Conservation (phyloP, 2,888 invertebrate species). For the Resseliella maxima region DNA sequence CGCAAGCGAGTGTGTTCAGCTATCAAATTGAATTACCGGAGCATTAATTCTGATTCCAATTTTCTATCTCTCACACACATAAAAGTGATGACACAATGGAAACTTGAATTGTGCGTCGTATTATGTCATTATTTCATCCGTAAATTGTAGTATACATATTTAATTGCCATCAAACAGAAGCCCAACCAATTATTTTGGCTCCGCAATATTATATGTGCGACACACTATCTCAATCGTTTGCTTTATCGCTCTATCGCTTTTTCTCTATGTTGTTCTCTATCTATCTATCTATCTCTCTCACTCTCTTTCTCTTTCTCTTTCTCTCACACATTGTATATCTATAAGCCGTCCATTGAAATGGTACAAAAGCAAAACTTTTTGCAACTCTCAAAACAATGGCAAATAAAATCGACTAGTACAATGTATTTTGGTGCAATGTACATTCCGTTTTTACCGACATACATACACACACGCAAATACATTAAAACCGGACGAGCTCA, state of each 20-base stretch:
- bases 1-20: background rate
- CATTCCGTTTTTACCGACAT: too few relatives aligned
- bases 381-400: constrained; percentile 13
- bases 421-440: background rate
- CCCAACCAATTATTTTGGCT: constrained; percentile 5
- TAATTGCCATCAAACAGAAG: constrained; percentile 13
- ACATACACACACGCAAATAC: background rate
- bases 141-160: constrained; percentile 44
- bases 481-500: background rate
- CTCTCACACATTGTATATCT: too few relatives aligned
- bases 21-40: background rate
- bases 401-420: background rate
- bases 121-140: constrained; percentile 45
- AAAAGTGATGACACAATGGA: background rate
- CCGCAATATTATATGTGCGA: background rate
- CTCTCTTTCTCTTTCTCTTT: too few relatives aligned
- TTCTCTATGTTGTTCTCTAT: too few relatives aligned
- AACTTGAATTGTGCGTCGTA: background rate
- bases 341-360: background rate
- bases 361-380: background rate
- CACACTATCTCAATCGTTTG: background rate
- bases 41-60: background rate
- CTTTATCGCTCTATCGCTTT: too few relatives aligned
- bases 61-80: background rate
- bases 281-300: too few relatives aligned